Evolutionary conservation across 23 tunicate genomes (phyloP).

Genomic region (Ciona savignyi): DNA sequence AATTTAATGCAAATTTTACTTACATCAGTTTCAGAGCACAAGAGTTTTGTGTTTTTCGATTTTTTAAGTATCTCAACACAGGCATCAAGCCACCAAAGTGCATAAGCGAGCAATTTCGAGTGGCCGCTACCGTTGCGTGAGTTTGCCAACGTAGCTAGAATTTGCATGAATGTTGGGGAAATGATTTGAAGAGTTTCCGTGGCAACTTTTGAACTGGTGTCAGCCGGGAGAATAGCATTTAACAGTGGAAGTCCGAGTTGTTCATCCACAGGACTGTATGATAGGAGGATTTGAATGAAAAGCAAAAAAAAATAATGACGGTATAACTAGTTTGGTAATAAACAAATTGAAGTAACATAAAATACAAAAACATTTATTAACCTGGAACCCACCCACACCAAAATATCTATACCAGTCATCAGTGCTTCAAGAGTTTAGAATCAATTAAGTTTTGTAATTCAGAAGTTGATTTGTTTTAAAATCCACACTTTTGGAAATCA

Average conservation of each 20-base stretch:
- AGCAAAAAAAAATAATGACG: background rate
- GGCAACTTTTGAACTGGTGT: conserved; percentile 32
- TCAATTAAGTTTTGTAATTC: no score
- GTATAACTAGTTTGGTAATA: background rate
- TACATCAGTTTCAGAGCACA: background rate
- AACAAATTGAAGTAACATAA: background rate
- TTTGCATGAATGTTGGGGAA: conserved; percentile 46
- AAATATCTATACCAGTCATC: no score
- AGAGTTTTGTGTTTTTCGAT: background rate
- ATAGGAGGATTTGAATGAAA: background rate
- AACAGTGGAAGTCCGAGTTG: conserved; percentile 31
- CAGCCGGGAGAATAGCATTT: conserved; percentile 33
- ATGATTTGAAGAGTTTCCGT: conserved; percentile 14
- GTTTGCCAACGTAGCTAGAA: conserved; percentile 63
- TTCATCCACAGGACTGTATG: conserved; percentile 32
- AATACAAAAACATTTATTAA: no score
- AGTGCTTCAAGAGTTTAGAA: no score
- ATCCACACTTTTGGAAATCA: no score
- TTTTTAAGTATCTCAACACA: background rate
- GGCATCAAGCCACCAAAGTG: conserved; percentile 58
- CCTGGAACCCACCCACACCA: no score
- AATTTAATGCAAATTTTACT: no score
- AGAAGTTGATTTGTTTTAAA: no score
- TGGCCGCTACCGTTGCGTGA: conserved; percentile 63
- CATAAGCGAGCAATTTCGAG: conserved; percentile 22